phyloP scores from a whole-genome alignment of 2,797 vertebrate genomes.

The Pantherophis vulpinus region DNA sequence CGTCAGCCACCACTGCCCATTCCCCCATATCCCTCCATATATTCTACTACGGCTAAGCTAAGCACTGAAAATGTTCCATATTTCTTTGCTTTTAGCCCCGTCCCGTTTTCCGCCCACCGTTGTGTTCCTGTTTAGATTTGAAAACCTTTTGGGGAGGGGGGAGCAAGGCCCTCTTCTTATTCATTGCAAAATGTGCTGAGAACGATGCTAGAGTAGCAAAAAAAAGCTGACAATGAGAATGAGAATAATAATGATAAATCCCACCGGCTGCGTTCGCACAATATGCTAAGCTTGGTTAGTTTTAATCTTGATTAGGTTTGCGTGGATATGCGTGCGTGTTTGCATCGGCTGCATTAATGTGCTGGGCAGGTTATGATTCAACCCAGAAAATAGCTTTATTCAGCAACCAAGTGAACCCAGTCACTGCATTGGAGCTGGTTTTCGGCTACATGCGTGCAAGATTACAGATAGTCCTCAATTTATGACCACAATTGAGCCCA shows the following conservation, averaged over 20 bases:
- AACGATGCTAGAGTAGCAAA: not conserved
- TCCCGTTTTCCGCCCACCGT: too few relatives aligned
- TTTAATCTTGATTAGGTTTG: not conserved
- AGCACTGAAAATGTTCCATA: not conserved
- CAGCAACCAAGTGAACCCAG: not conserved
- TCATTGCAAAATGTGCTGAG: not conserved
- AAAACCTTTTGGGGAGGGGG: not conserved
- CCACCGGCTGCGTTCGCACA: not conserved
- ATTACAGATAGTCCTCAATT: not conserved
- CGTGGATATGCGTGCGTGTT: not conserved
- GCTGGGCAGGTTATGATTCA: not conserved
- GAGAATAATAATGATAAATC: not conserved
- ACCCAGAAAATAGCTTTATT: not conserved
- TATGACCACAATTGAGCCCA: not conserved
- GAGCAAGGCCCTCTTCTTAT: not conserved
- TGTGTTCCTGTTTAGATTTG: not conserved
- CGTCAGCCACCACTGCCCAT: not conserved
- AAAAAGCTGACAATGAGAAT: not conserved
- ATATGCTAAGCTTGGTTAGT: constrained; percentile 7
- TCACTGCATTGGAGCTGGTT: not conserved
- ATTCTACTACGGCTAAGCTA: not conserved
- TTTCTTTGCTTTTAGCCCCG: not conserved
- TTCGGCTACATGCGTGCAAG: too few relatives aligned
- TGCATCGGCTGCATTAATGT: not conserved
- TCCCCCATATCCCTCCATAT: not conserved